These are phyloP conservation scores for Rhabdornis inornatus DNA, from an alignment of 2,113 vertebrate species.

Conservation along the genomic window DNA sequence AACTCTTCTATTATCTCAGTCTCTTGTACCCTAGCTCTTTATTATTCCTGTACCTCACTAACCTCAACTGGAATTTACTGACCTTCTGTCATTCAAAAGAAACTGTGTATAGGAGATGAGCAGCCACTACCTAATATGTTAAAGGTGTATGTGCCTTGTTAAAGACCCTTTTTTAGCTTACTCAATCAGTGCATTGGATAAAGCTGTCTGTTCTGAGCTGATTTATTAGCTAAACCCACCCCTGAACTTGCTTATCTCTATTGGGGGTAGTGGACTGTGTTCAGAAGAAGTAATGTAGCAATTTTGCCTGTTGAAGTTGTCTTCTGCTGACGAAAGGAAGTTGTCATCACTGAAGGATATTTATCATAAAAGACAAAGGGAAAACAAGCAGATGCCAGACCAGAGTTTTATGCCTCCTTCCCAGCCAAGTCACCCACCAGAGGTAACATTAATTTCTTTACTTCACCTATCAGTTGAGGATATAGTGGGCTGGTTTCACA, in stretches of 20 bases:
- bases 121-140: not conserved
- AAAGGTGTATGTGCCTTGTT: not conserved
- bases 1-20: not conserved
- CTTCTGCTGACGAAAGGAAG: constrained; percentile 69
- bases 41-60: not conserved
- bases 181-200: not conserved
- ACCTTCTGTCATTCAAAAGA: not conserved
- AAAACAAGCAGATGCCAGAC: constrained; percentile 71
- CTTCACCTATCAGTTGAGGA: not conserved
- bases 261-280: not conserved
- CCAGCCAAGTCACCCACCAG: constrained; percentile 77
- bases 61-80: not conserved
- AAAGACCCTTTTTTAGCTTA: not conserved
- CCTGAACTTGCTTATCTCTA: not conserved
- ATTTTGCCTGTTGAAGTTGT: constrained; percentile 66
- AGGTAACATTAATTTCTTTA: constrained; percentile 71
- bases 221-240: not conserved
- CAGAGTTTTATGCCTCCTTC: constrained; percentile 67
- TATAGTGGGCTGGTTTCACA: not conserved
- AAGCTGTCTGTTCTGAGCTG: not conserved
- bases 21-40: not conserved
- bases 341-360: constrained; percentile 84
- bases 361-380: constrained; percentile 83
- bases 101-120: not conserved
- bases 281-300: not conserved